phyloP scores from a whole-genome alignment of 1,140 invertebrate species.

The Lerema accius region DNA sequence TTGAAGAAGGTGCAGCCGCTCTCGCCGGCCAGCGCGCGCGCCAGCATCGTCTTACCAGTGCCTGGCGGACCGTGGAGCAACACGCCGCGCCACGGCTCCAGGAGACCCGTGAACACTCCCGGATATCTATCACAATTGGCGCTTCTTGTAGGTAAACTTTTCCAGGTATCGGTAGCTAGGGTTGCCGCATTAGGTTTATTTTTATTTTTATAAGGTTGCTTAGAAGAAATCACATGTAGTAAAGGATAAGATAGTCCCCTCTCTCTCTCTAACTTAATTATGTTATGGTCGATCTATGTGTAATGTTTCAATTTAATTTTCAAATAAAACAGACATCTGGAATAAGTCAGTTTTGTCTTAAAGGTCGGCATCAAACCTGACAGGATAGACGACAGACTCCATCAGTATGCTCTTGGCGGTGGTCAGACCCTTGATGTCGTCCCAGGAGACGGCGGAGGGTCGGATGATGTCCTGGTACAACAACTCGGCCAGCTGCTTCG shows the following conservation, averaged over 20 bases:
- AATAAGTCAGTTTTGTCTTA: too few species aligned
- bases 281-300: too few species aligned
- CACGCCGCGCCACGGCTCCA: slow-evolving; percentile 93
- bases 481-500: slow-evolving; percentile 61
- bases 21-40: slow-evolving; percentile 94
- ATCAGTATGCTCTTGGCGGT: slow-evolving; percentile 93
- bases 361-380: slow-evolving; percentile 78
- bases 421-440: slow-evolving; percentile 89
- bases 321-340: too few species aligned
- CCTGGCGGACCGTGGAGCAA: slow-evolving; percentile 94
- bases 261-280: too few species aligned
- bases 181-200: too few species aligned
- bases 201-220: too few species aligned
- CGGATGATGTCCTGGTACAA: slow-evolving; percentile 79
- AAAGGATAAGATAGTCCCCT: too few species aligned
- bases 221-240: too few species aligned
- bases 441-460: slow-evolving; percentile 84
- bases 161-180: too few species aligned
- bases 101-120: slow-evolving; percentile 89
- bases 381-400: slow-evolving; percentile 94
- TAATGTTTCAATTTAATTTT: too few species aligned
- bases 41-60: slow-evolving; percentile 93
- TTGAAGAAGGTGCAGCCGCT: slow-evolving; percentile 95
- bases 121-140: slow-evolving; percentile 87
- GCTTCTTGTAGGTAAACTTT: too few species aligned